Evolutionary conservation across 1,140 invertebrate species (phyloP).

Genomic region (Myzus persicae): DNA sequence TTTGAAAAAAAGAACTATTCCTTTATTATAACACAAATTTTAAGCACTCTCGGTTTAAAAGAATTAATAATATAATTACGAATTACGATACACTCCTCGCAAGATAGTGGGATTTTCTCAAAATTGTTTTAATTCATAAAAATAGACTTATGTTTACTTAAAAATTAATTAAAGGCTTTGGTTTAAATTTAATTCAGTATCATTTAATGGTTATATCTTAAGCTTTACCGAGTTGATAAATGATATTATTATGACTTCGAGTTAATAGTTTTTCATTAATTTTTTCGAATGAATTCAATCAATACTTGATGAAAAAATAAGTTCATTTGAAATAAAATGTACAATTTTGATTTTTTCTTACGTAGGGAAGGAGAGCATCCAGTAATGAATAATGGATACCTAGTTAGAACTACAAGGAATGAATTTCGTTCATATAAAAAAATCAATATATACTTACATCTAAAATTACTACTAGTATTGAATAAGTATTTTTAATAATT

Average conservation of each 20-base stretch:
- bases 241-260: too few relatives aligned
- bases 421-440: background rate
- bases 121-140: background rate
- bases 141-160: slow-evolving; percentile 28
- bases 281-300: too few relatives aligned
- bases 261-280: too few relatives aligned
- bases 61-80: background rate
- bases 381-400: background rate
- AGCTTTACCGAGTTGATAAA: background rate
- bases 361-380: background rate
- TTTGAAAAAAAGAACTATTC: background rate
- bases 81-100: background rate
- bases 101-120: slow-evolving; percentile 1
- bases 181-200: background rate
- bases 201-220: background rate
- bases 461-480: background rate
- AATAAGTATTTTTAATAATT: background rate
- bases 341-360: background rate
- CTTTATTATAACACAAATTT: background rate
- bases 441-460: too few relatives aligned
- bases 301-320: background rate
- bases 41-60: background rate
- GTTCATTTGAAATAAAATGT: background rate
- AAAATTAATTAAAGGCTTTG: slow-evolving; percentile 17
- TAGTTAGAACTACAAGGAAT: too few relatives aligned